A percentile compares a stretch with the other conserved stretches of the same genome.
Evolutionary conservation across 2,888 invertebrate genomes (phyloP).

Genomic region (Microctonus aethiopoides): DNA sequence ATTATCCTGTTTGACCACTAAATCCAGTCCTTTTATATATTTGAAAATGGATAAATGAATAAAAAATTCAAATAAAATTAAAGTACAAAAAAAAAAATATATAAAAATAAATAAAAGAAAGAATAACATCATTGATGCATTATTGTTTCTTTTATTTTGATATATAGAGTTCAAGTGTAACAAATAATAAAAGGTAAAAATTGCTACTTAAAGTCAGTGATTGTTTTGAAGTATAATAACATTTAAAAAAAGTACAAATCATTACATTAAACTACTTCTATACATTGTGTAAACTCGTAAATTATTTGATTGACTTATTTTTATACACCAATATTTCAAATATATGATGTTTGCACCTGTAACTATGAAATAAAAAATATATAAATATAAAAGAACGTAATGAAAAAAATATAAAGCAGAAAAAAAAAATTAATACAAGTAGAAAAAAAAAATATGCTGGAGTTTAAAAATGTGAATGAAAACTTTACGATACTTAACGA

Average conservation of each 20-base stretch:
- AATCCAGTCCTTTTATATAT: not conserved
- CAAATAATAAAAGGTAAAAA: not conserved
- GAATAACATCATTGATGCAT: not conserved
- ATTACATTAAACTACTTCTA: not conserved
- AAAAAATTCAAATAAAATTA: too few species aligned
- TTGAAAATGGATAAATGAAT: not conserved
- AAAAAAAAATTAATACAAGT: too few species aligned
- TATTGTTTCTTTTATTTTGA: too few species aligned
- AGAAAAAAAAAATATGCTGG: too few species aligned
- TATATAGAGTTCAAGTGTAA: not conserved
- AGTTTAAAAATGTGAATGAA: not conserved
- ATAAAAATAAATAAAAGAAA: not conserved
- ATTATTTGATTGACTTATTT: constrained; percentile 3
- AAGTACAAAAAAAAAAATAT: too few species aligned
- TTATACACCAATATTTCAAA: not conserved
- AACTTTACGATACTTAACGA: not conserved
- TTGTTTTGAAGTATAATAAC: not conserved
- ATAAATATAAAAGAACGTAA: not conserved
- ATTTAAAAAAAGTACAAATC: not conserved
- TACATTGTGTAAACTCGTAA: not conserved
- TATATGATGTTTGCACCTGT: constrained; percentile 1
- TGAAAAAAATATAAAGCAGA: not conserved
- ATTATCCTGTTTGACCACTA: constrained; percentile 10
- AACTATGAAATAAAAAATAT: not conserved
- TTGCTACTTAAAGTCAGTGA: not conserved